Percentiles rank a stretch among this genome's conserved stretches.
These are phyloP conservation scores for Pteropus rufus DNA, from an alignment of 2,797 vertebrate genomes.

Conservation along the genomic window DNA sequence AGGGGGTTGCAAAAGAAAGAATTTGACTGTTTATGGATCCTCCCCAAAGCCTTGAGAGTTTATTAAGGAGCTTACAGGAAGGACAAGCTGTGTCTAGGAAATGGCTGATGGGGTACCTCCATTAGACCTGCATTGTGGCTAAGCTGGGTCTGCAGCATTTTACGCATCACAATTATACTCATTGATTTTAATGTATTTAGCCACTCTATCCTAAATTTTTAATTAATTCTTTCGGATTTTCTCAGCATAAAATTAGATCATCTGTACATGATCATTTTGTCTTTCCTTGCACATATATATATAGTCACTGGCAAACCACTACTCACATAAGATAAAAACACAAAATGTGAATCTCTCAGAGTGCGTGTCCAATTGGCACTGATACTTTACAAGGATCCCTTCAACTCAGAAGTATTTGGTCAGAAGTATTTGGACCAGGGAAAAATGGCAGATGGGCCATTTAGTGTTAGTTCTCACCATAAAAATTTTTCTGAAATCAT, in stretches of 20 bases:
- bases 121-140: background rate
- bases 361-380: rapidly evolving
- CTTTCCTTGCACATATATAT: background rate
- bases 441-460: background rate
- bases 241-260: background rate
- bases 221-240: background rate
- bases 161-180: background rate
- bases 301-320: background rate
- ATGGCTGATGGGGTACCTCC: background rate
- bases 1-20: background rate
- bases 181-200: background rate
- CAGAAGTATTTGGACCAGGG: background rate
- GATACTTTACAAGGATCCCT: background rate
- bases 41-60: background rate
- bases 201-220: background rate
- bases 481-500: background rate
- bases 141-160: background rate
- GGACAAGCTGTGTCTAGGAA: background rate
- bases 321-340: background rate
- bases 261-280: background rate
- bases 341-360: background rate
- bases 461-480: slow-evolving; percentile 9
- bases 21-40: background rate
- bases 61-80: background rate
- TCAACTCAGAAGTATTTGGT: background rate